Percentiles rank a stretch among this genome's conserved stretches.
Evolutionary conservation across 2,113 vertebrate genomes (phyloP).

Genomic region (Ifrita kowaldi): DNA sequence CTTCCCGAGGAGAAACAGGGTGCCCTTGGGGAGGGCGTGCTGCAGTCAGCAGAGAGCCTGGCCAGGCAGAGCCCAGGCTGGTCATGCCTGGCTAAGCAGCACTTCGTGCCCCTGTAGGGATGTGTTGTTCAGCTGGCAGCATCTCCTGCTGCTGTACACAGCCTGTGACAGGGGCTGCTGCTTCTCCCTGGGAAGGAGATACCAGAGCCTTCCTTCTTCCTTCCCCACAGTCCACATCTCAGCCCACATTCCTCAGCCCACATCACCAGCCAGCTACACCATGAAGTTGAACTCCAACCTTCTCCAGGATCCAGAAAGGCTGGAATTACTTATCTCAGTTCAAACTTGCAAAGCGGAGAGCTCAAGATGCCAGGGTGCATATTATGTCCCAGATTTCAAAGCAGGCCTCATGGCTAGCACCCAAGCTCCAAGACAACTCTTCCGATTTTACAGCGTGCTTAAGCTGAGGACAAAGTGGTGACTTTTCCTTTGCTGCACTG

Average conservation of each 20-base stretch:
- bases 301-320: not conserved
- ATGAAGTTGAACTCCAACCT: not conserved
- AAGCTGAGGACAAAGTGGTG: not conserved
- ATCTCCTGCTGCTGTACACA: slow-evolving; percentile 24
- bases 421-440: not conserved
- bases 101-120: slow-evolving; percentile 19
- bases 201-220: not conserved
- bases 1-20: not conserved
- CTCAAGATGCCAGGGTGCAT: not conserved
- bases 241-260: not conserved
- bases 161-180: not conserved
- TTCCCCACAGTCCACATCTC: not conserved
- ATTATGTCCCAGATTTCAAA: not conserved
- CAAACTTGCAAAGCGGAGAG: not conserved
- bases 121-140: slow-evolving; percentile 49
- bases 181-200: not conserved
- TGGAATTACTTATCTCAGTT: not conserved
- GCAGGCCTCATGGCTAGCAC: not conserved
- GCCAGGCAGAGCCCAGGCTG: slow-evolving; percentile 3
- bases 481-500: not conserved
- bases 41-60: slow-evolving; percentile 40
- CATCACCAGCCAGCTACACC: not conserved
- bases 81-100: slow-evolving; percentile 46
- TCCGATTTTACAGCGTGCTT: not conserved
- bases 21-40: slow-evolving; percentile 10